A percentile compares a stretch with the other conserved stretches of the same genome.
These are phyloP conservation scores for Parnassius smintheus DNA, from an alignment of 2,888 invertebrate genomes.

Conservation along the genomic window DNA sequence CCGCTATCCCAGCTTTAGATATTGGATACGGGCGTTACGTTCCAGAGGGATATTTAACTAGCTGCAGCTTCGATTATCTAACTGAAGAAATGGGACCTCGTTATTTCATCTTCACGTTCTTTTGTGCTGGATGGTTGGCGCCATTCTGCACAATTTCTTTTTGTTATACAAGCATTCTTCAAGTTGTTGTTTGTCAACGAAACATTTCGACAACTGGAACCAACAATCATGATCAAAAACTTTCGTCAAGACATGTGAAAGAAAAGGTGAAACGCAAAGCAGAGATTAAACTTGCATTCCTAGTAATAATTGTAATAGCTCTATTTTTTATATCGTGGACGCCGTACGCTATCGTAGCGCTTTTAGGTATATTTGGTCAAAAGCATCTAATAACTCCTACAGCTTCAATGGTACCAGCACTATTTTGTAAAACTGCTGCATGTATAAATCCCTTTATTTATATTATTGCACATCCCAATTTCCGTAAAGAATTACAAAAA, in stretches of 20 bases:
- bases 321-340: constrained; percentile 92
- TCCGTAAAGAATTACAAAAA: constrained; percentile 82
- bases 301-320: constrained; percentile 85
- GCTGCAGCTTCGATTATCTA: constrained; percentile 93
- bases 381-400: constrained; percentile 84
- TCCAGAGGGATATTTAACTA: constrained; percentile 91
- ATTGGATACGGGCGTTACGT: constrained; percentile 88
- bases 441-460: constrained; percentile 91
- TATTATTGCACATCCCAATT: constrained; percentile 89
- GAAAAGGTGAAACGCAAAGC: constrained; percentile 84
- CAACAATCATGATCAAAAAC: constrained; percentile 68
- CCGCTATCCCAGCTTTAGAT: constrained; percentile 85
- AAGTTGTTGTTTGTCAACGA: constrained; percentile 81
- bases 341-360: constrained; percentile 88
- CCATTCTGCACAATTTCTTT: constrained; percentile 87
- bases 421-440: constrained; percentile 90
- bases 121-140: constrained; percentile 87
- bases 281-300: constrained; percentile 86
- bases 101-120: constrained; percentile 87
- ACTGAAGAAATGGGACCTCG: constrained; percentile 82
- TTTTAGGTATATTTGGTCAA: constrained; percentile 86
- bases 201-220: constrained; percentile 50
- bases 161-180: constrained; percentile 87
- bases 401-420: constrained; percentile 87
- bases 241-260: constrained; percentile 80